Percentiles rank a stretch among this genome's conserved stretches.
phyloP scores from a whole-genome alignment of 2,888 invertebrate species.

The Trilocha varians region DNA sequence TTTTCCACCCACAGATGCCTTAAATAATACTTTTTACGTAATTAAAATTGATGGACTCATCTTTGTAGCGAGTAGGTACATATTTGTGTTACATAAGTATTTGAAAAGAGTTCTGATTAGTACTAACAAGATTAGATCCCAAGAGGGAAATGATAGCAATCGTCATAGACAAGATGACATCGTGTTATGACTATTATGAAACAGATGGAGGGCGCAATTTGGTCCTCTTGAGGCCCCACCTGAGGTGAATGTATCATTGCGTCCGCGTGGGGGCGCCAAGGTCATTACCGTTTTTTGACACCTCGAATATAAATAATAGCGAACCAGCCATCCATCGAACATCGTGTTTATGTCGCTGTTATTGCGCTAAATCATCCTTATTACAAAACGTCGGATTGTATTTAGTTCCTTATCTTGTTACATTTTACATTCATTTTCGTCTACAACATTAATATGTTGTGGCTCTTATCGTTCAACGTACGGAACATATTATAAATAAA shows the following conservation, averaged over 20 bases:
- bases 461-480: too few species aligned
- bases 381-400: neutral
- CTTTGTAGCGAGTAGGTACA: neutral
- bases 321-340: constrained; percentile 34
- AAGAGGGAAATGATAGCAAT: neutral
- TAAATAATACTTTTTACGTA: neutral
- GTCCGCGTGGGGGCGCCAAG: constrained; percentile 69
- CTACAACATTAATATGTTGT: too few species aligned
- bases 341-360: constrained; percentile 9
- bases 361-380: neutral
- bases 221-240: constrained; percentile 57
- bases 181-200: constrained; percentile 20
- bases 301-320: constrained; percentile 60
- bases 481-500: too few species aligned
- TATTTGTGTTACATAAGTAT: neutral
- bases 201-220: constrained; percentile 24
- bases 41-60: neutral
- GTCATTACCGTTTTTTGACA: constrained; percentile 70
- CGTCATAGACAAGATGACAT: constrained; percentile 14
- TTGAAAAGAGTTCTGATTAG: neutral
- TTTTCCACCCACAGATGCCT: neutral
- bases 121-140: neutral
- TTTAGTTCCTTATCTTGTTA: neutral
- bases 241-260: constrained; percentile 64
- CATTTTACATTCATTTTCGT: too few species aligned